Percentiles rank a stretch among this genome's conserved stretches.
These are phyloP conservation scores for Muschampia plurimacula DNA, from an alignment of 2,888 invertebrate genomes.

Conservation along the genomic window DNA sequence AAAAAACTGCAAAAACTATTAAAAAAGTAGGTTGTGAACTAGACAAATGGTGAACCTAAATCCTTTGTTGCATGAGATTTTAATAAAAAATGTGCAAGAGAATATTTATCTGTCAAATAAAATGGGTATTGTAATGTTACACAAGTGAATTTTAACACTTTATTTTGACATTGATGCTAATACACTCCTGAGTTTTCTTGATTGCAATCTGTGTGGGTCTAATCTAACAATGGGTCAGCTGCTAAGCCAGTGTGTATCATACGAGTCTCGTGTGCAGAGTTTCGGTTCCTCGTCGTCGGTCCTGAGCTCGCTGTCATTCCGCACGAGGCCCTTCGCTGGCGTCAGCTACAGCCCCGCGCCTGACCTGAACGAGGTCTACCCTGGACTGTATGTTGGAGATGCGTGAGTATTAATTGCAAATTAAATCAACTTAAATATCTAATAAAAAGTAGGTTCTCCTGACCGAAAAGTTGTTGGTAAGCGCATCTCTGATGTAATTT, in stretches of 20 bases:
- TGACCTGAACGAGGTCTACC: conserved; percentile 91
- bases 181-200: conserved; percentile 5
- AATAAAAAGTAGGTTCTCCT: no score
- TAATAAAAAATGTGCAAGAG: no score
- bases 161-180: conserved; percentile 3
- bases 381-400: conserved; percentile 90
- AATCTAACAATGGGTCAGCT: conserved; percentile 58
- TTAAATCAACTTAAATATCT: no score
- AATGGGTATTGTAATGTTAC: no score
- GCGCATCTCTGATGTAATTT: no score
- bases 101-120: no score
- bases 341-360: conserved; percentile 81
- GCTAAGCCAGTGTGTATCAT: conserved; percentile 59
- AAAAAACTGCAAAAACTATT: no score
- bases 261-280: conserved; percentile 65
- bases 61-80: no score
- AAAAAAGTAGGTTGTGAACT: no score
- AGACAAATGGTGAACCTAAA: no score
- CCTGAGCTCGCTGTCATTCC: conserved; percentile 69
- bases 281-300: conserved; percentile 70
- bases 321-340: conserved; percentile 67
- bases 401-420: conserved; percentile 83
- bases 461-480: no score
- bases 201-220: conserved; percentile 21
- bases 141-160: no score